Conservation (phyloP, 1,140 invertebrate genomes). For the Copidosoma floridanum region DNA sequence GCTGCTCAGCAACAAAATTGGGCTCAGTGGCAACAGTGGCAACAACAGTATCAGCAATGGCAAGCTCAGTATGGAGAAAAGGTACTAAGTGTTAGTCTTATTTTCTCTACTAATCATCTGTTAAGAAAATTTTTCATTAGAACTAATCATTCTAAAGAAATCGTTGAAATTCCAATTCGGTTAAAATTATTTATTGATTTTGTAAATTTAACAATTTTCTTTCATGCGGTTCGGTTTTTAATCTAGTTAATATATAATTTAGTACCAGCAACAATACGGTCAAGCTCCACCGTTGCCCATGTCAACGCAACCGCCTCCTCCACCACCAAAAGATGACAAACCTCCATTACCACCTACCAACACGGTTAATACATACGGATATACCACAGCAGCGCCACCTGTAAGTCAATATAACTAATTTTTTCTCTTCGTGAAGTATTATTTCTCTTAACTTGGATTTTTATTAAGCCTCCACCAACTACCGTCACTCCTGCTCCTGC, state of each 20-base stretch:
- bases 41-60: slow-evolving; percentile 82
- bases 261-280: slow-evolving; percentile 29
- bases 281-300: slow-evolving; percentile 48
- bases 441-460: background rate
- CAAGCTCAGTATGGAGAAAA: slow-evolving; percentile 78
- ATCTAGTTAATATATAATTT: no score
- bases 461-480: background rate
- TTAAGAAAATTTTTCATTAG: no score
- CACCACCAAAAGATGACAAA: slow-evolving; percentile 48
- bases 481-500: background rate
- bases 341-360: slow-evolving; percentile 49
- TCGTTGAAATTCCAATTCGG: no score
- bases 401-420: no score
- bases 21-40: slow-evolving; percentile 82
- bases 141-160: no score
- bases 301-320: slow-evolving; percentile 45
- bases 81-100: no score
- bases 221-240: no score
- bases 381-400: slow-evolving; percentile 41
- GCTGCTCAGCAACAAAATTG: slow-evolving; percentile 74
- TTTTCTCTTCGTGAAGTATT: background rate
- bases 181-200: no score
- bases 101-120: no score
- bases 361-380: slow-evolving; percentile 39
- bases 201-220: no score